Evolutionary conservation across 2,797 vertebrate genomes (phyloP).

Genomic region (Pitangus sulphuratus): DNA sequence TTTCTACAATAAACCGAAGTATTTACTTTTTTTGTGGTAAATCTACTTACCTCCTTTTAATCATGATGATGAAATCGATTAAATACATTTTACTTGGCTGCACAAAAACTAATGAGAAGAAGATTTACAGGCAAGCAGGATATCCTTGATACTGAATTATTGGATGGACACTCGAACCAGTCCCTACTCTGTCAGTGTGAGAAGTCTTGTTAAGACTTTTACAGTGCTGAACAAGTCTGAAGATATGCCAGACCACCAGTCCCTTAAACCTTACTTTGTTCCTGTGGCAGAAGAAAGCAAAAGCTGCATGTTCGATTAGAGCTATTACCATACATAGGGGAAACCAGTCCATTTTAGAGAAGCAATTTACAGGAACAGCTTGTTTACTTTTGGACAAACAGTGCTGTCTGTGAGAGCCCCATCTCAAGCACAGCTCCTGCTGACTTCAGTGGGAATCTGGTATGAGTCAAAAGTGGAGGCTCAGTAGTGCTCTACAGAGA

Average conservation of each 20-base stretch:
- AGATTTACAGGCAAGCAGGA: not conserved
- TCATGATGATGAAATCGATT: slow-evolving; percentile 12
- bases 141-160: not conserved
- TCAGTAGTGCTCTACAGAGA: slow-evolving; percentile 11
- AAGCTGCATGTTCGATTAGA: not conserved
- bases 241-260: not conserved
- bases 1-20: not conserved
- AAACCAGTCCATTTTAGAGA: not conserved
- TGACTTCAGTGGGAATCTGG: slow-evolving; percentile 43
- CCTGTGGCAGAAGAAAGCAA: not conserved
- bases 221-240: not conserved
- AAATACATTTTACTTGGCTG: not conserved
- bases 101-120: not conserved
- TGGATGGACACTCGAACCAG: not conserved
- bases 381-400: slow-evolving; percentile 4
- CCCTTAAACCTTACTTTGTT: not conserved
- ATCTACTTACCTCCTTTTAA: slow-evolving; percentile 6
- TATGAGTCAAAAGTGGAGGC: slow-evolving; percentile 57
- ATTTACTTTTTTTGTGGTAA: slow-evolving; percentile 10
- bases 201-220: not conserved
- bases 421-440: slow-evolving; percentile 28
- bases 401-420: not conserved
- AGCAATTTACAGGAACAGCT: slow-evolving; percentile 44
- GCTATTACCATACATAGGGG: not conserved
- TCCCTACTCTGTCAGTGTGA: not conserved